Conservation (phyloP, 2,113 vertebrate species). For the Crotalus viridis region DNA sequence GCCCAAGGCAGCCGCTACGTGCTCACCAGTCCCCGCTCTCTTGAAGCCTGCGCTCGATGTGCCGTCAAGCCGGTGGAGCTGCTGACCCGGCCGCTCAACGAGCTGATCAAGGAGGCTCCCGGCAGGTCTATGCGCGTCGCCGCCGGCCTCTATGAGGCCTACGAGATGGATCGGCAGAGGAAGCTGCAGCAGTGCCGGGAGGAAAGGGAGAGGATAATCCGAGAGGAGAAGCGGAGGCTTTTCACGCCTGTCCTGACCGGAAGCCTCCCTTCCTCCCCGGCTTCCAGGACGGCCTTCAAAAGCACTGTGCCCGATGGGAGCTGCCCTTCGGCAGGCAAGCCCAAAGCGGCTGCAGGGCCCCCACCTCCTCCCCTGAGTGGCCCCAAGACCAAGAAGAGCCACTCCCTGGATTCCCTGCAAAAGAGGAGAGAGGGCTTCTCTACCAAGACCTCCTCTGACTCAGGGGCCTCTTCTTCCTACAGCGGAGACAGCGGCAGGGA, state of each 20-base stretch:
- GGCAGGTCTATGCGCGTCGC: constrained; percentile 92
- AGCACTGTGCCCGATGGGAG: constrained; percentile 30
- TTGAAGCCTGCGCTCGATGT: constrained; percentile 95
- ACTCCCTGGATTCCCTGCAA: constrained; percentile 90
- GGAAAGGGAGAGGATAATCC: constrained; percentile 89
- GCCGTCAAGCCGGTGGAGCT: constrained; percentile 94
- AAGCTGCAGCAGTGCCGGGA: constrained; percentile 91
- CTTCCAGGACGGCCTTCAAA: constrained; percentile 37
- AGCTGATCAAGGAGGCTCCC: constrained; percentile 88
- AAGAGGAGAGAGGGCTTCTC: constrained; percentile 79
- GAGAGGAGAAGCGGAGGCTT: constrained; percentile 87
- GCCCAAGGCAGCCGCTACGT: constrained; percentile 97
- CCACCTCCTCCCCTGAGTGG: not conserved
- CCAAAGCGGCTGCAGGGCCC: fast-evolving
- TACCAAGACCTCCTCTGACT: constrained; percentile 89
- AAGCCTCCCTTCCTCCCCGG: constrained; percentile 68
- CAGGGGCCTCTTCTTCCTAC: constrained; percentile 86
- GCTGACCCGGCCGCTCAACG: constrained; percentile 80
- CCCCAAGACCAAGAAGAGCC: constrained; percentile 78
- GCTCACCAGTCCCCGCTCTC: constrained; percentile 91
- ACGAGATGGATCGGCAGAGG: constrained; percentile 83
- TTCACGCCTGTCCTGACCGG: constrained; percentile 71
- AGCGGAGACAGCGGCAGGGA: constrained; percentile 87
- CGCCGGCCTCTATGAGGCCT: constrained; percentile 88
- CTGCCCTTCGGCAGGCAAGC: constrained; percentile 9